Base-by-base conservation (phyloP, 2,797 vertebrate species). In the Zenarchopterus dispar region DNA sequence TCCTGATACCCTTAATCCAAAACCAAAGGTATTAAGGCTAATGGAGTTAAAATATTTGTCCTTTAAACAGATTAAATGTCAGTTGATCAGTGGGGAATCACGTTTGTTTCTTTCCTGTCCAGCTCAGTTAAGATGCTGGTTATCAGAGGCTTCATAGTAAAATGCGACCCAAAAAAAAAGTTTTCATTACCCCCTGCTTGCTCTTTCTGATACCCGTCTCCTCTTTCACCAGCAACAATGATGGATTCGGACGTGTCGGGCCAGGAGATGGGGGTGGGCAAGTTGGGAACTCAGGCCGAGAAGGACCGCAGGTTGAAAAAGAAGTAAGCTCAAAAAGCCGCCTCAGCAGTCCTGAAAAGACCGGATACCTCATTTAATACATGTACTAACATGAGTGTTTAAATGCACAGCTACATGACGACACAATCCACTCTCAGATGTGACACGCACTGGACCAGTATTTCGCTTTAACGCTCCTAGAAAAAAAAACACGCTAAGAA, bases 241-340 rank as follows among this genome's bases (percentile, higher is more conserved):
- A 96, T 96, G 86, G 98, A 99, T 88, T 83, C 94, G 0, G 98
- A 99, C 68, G 88, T 94, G 75, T 93, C 93, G 1, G 95, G 94
- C 75, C 97, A 98, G 88, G 98, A 99, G 77, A 94, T 97, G 77
- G 95, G 94, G 9, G 75, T 96, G 77, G 91, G 96, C 78, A 99
- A 99, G 90, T 94, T 99, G 76, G 98, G 98, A 80, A 97, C 98
- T 24, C 97, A 99, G 92, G 98, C 98, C 5, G 98, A 99, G 89
- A 99, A 98, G 88, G 97, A 99, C 81, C 94, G 98, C 90, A 93
- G 97, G 72, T 91, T 99, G 64, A 99, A 96, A 92, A 99, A 99
- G 93, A 99, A 99, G 98, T 99, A 94, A 93, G 97, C 93, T 73
- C 48, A n/a, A 36, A 31, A 36, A 36, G 21, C 5, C 54, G 7